phyloP scores from a whole-genome alignment of 2,113 vertebrate genomes.

The Sturnus vulgaris region DNA sequence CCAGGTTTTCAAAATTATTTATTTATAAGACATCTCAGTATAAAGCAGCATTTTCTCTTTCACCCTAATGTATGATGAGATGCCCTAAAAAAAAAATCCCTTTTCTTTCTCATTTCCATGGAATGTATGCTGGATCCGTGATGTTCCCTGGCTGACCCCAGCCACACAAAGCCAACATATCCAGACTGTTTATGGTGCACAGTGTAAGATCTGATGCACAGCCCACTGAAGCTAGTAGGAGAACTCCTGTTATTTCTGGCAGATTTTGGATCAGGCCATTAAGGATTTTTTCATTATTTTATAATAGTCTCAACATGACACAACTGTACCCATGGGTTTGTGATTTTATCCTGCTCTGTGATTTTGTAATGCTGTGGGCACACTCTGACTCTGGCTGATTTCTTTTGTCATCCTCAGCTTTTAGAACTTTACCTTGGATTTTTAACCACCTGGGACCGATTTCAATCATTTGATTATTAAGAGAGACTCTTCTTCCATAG shows the following conservation, averaged over 20 bases:
- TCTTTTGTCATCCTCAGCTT: constrained; percentile 15
- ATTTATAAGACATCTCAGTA: constrained; percentile 17
- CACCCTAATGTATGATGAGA: neutral
- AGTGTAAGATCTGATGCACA: neutral
- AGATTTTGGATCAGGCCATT: constrained; percentile 20
- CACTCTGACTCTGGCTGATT: constrained; percentile 21
- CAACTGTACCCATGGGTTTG: neutral
- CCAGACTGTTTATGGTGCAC: neutral
- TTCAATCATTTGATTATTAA: constrained; percentile 28
- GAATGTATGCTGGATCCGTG: neutral
- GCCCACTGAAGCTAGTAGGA: neutral
- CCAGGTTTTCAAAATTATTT: constrained; percentile 8
- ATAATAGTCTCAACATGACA: neutral
- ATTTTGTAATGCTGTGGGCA: neutral
- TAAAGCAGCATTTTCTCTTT: constrained; percentile 10
- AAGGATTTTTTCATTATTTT: constrained; percentile 10
- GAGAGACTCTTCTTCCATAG: constrained; percentile 33
- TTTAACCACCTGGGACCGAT: constrained; percentile 51
- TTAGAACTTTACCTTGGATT: constrained; percentile 29
- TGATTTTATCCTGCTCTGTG: constrained; percentile 2
- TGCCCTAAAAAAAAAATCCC: neutral
- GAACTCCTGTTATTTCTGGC: neutral
- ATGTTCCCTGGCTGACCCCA: neutral
- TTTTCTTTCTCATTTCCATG: neutral
- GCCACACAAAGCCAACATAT: neutral